Evolutionary conservation across 2,797 vertebrate species (phyloP).

Genomic region (Valencia hispanica): DNA sequence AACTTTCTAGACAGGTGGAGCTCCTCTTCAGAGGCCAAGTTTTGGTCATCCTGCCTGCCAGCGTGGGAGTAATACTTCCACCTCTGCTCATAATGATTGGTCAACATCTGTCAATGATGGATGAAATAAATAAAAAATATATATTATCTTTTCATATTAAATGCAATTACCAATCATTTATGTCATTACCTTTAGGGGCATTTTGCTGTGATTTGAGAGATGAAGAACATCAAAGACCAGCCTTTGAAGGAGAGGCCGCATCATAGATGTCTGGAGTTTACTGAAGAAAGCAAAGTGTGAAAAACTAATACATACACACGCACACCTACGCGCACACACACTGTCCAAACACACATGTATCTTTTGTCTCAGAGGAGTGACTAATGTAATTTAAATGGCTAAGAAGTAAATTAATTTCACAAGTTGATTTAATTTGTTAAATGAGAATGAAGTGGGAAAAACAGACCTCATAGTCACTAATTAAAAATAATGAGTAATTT

Average conservation of each 20-base stretch:
- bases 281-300: constrained; percentile 67
- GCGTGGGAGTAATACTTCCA: constrained; percentile 91
- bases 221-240: constrained; percentile 90
- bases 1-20: constrained; percentile 91
- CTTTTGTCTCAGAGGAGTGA: constrained; percentile 20
- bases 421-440: constrained; percentile 40
- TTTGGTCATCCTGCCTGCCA: constrained; percentile 82
- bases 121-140: neutral
- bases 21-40: constrained; percentile 88
- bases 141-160: neutral
- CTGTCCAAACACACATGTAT: constrained; percentile 3
- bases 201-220: constrained; percentile 87
- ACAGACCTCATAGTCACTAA: constrained; percentile 22
- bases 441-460: constrained; percentile 39
- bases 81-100: constrained; percentile 91
- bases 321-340: neutral
- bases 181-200: constrained; percentile 88
- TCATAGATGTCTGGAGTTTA: constrained; percentile 89
- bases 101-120: constrained; percentile 82
- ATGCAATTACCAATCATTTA: neutral
- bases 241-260: constrained; percentile 90
- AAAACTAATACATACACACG: constrained; percentile 21
- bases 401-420: constrained; percentile 39
- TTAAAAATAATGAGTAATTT: constrained; percentile 29
- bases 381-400: constrained; percentile 33